Conservation (phyloP, 2,888 invertebrate genomes). For the Heteromurus nitidus region DNA sequence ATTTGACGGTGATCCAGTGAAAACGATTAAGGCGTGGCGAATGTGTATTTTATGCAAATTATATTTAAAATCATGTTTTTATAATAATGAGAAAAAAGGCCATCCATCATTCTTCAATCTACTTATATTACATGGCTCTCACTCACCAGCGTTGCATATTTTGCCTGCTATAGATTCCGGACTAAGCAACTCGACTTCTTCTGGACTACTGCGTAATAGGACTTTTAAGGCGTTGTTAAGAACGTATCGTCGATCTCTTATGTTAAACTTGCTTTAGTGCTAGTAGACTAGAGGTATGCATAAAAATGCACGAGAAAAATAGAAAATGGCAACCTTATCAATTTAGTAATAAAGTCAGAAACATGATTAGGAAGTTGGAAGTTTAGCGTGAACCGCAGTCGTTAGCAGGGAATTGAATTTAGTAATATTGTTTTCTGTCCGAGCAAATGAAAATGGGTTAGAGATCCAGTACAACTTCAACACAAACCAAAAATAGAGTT, state of each 20-base stretch:
- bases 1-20: neutral
- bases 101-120: constrained; percentile 49
- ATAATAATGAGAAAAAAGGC: constrained; percentile 21
- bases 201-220: neutral
- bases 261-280: constrained; percentile 45
- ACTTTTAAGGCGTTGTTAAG: neutral
- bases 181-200: too few relatives aligned
- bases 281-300: neutral
- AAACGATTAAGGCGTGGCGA: neutral
- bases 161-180: neutral
- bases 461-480: too few relatives aligned
- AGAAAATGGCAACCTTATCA: too few relatives aligned
- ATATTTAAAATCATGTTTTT: too few relatives aligned
- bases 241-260: constrained; percentile 49
- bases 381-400: neutral
- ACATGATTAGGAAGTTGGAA: neutral
- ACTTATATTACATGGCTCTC: constrained; percentile 32
- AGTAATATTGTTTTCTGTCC: too few relatives aligned
- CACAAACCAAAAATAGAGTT: too few relatives aligned
- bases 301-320: too few relatives aligned
- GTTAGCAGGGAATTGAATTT: neutral
- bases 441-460: too few relatives aligned
- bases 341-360: neutral
- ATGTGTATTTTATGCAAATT: neutral
- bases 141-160: constrained; percentile 8